phyloP scores from a whole-genome alignment of 30 jellyfish, hydroid and myxozoan species.

The Aurelia sp. region DNA sequence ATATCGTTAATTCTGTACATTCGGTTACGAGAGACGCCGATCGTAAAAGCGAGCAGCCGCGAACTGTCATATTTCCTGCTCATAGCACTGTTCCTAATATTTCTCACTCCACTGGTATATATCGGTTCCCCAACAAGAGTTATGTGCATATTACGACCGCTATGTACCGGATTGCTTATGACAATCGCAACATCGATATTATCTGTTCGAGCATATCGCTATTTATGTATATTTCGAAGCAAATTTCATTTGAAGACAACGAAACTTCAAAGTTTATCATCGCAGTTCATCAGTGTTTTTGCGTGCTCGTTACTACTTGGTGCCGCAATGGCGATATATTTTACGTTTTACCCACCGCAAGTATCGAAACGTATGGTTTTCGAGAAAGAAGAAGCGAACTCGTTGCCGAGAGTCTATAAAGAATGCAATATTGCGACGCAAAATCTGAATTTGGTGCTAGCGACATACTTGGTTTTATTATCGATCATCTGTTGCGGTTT shows the following conservation, averaged over 20 bases:
- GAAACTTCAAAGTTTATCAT: conserved; percentile 48
- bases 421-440: conserved; percentile 51
- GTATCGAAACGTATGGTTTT: conserved; percentile 44
- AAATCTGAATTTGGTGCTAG: conserved; percentile 15
- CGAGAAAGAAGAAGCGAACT: conserved; percentile 4
- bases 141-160: conserved; percentile 70
- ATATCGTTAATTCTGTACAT: conserved; percentile 44
- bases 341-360: conserved; percentile 32
- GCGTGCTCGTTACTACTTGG: conserved; percentile 43
- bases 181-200: conserved; percentile 69
- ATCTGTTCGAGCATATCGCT: conserved; percentile 79
- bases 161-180: conserved; percentile 54
- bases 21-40: conserved; percentile 76
- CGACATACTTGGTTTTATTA: conserved; percentile 49
- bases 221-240: conserved; percentile 62
- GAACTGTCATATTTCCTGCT: conserved; percentile 77
- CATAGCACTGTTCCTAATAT: conserved; percentile 41
- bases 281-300: conserved; percentile 62
- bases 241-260: conserved; percentile 63
- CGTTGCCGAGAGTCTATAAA: conserved; percentile 35
- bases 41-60: conserved; percentile 77
- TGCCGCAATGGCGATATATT: conserved; percentile 40
- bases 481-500: conserved; percentile 77
- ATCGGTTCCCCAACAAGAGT: conserved; percentile 43
- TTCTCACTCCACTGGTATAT: conserved; percentile 61